Conservation (phyloP, 1,140 invertebrate genomes). For the Stegodyphus dumicola region DNA sequence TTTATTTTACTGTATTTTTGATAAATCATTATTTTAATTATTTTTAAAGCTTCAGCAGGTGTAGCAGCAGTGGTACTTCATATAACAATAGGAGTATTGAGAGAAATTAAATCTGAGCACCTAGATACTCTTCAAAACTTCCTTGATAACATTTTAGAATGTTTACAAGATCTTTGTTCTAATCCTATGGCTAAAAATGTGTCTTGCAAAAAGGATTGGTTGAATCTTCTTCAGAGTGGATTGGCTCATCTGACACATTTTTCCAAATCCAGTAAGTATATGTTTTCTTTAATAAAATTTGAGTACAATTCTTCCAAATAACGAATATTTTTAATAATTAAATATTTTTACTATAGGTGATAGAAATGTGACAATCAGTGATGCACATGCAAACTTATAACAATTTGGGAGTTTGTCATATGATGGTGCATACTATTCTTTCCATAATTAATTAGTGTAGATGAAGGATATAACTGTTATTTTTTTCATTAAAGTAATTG, state of each 20-base stretch:
- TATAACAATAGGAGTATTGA: slow-evolving; percentile 87
- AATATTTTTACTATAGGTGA: too few species aligned
- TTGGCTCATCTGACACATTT: slow-evolving; percentile 89
- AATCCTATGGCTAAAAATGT: slow-evolving; percentile 76
- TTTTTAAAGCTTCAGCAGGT: slow-evolving; percentile 42
- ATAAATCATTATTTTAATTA: not conserved
- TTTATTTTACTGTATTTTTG: too few species aligned
- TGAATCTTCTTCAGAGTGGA: slow-evolving; percentile 83
- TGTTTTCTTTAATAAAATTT: not conserved
- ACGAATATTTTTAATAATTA: too few species aligned
- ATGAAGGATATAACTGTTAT: not conserved
- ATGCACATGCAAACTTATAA: too few species aligned
- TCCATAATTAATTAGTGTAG: too few species aligned
- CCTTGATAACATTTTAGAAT: slow-evolving; percentile 73
- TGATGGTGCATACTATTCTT: not conserved
- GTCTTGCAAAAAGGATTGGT: slow-evolving; percentile 77
- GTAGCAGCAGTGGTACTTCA: slow-evolving; percentile 75
- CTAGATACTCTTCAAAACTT: slow-evolving; percentile 5
- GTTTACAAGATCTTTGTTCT: slow-evolving; percentile 76
- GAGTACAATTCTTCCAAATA: too few species aligned
- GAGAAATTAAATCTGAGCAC: slow-evolving; percentile 75
- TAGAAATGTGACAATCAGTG: not conserved
- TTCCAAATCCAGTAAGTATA: slow-evolving; percentile 77
- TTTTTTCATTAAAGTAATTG: slow-evolving; percentile 1
- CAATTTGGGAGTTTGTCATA: too few species aligned